Evolutionary conservation across 2,888 invertebrate genomes (phyloP), one percentile per base, ranked within the genome.

Genomic region (Julus scanicus): DNA sequence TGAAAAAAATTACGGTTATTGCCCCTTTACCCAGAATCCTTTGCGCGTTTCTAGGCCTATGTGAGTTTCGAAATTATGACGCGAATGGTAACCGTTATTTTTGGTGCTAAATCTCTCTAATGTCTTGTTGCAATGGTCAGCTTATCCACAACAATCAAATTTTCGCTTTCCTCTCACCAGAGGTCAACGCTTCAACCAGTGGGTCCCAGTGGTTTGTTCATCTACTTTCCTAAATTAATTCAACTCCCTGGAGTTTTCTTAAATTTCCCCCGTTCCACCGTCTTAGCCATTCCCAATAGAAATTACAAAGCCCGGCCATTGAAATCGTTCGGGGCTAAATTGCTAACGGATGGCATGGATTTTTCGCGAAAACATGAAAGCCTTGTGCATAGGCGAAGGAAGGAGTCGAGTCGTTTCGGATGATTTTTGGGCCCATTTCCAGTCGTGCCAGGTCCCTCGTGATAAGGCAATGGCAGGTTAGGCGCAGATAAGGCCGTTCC

Each of bases 391-490:
- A 71, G 71, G 1, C 71, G 11, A 20, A 53, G 53, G 53, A 53
- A 53, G 53, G 53, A 29, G 71, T 71, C 71, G 15, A 44, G 71
- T 71, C 63, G 63, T 71, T 71, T 29, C 6, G 71, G 71, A 20
- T 71, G 71, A 71, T 71, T 71, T 71, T 71, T 71, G 71, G 71
- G 71, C 71, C 71, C 71, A 71, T 71, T 71, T 71, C 29, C 29
- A 71, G 71, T 71, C 71, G 71, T 71, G 71, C 71, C 71, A 71
- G 71, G 71, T 71, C 71, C 71, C 71, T 71, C 29, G 71, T 71
- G 71, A 71, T 71, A 71, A 71, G 71, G 71, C 71, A 71, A 71
- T 71, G 71, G 71, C 71, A 71, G 71, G 71, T 71, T 71, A 71
- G 71, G 71, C 71, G 71, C 20, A 71, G 71, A 71, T 71, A 71